phyloP scores from a whole-genome alignment of 2,113 vertebrate genomes.

The Prinia subflava region DNA sequence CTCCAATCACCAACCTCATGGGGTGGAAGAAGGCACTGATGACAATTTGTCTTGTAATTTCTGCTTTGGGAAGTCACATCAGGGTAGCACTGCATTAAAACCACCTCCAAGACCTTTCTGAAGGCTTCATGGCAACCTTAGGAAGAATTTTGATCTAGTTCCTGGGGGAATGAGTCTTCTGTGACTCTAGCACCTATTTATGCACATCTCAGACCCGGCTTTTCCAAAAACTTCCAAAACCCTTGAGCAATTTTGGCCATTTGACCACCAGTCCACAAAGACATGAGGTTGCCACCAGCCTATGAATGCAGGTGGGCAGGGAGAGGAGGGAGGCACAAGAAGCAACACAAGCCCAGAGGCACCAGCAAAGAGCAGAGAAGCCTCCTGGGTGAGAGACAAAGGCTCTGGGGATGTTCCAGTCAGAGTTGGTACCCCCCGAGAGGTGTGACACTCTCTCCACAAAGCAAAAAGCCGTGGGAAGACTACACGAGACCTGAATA shows the following conservation, averaged over 20 bases:
- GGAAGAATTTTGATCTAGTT: background rate
- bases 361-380: background rate
- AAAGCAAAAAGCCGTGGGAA: background rate
- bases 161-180: background rate
- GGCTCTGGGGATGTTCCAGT: background rate
- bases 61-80: background rate
- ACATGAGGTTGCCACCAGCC: background rate
- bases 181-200: background rate
- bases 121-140: background rate
- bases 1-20: background rate
- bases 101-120: background rate
- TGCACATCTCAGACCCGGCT: background rate
- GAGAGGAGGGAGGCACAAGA: background rate
- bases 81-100: background rate
- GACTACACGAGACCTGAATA: fast-evolving
- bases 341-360: background rate
- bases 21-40: background rate
- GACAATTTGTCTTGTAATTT: background rate
- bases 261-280: background rate
- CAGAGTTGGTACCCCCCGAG: background rate
- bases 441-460: background rate
- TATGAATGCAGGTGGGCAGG: background rate
- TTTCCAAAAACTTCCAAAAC: background rate
- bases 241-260: background rate
- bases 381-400: background rate